Conservation (phyloP, 2,113 vertebrate genomes). For the Lepus europaeus region DNA sequence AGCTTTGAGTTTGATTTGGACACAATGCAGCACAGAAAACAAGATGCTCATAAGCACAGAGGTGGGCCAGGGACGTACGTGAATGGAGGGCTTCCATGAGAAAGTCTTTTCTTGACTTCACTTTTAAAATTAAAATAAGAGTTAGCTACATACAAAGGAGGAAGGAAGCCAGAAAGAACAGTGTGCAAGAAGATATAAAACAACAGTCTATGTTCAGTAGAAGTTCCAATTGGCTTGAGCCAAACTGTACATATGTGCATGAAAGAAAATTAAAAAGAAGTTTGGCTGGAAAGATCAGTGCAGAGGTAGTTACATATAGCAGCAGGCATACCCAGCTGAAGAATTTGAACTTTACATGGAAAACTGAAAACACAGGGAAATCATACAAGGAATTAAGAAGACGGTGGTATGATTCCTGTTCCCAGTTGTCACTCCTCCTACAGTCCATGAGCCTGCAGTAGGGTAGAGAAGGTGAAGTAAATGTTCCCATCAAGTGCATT, state of each 20-base stretch:
- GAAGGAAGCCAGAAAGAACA: background rate
- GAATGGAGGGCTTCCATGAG: background rate
- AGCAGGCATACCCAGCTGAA: background rate
- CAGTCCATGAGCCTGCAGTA: background rate
- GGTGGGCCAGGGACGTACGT: background rate
- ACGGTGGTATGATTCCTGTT: background rate
- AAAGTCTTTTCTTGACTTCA: background rate
- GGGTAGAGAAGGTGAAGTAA: background rate
- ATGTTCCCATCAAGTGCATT: background rate
- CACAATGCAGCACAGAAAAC: background rate
- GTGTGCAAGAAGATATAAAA: background rate
- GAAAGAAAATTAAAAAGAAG: background rate
- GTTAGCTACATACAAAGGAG: background rate
- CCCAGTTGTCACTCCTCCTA: background rate
- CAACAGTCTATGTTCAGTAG: background rate
- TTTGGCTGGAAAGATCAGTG: background rate
- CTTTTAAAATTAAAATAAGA: background rate
- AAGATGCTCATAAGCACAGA: background rate
- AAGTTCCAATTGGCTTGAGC: background rate
- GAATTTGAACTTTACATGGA: slow-evolving; percentile 29
- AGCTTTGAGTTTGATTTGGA: background rate
- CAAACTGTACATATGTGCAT: background rate
- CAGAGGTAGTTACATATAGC: background rate
- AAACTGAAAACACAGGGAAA: slow-evolving; percentile 6
- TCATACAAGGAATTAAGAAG: background rate